Evolutionary conservation across 2,113 vertebrate genomes (phyloP), one percentile per base, ranked within the genome.

Genomic region (Poecilia latipinna): DNA sequence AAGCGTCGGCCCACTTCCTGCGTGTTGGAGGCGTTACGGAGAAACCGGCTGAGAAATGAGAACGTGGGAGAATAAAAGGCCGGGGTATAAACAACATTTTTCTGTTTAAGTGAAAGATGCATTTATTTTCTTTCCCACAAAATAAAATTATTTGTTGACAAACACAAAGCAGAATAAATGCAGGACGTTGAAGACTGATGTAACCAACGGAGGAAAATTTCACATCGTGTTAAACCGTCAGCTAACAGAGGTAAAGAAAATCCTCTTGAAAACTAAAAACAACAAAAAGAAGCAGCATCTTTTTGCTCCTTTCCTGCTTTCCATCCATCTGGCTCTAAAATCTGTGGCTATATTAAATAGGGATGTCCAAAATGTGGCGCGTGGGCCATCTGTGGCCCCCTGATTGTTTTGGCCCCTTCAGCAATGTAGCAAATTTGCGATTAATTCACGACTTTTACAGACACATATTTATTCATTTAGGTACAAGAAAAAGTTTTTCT

Each of bases 131-230:
- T 72, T 83, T 74, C 12, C 32, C 32, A 65, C 54, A 54, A 28
- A 57, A 72, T 70, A 33, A 74, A 77, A 82, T 39, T 84, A 75
- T 60, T 82, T 73, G n/a, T 61, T 67, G 64, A 72, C 44, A 77
- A 83, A 68, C 70, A 77, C 72, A 89, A 88, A 80, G 71, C 48
- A 78, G 72, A 57, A 84, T 81, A 68, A 79, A 87, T 83, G 48
- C 48, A 54, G 15, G 15, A 1, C 87, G 88, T 70, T 75, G 42
- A 51, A 65, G 76, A 74, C 61, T 73, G 62, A 63, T 80, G 78
- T 54, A 79, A 82, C 79, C 57, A 69, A 80, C 74, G 17, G 60
- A 77, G 78, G 68, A 84, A 84, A 89, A 80, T 84, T 84, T 80
- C 74, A 77, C 74, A 82, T 82, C 17, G 31, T 69, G 66, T 77